Evolutionary conservation across 2,888 invertebrate genomes (phyloP), one percentile per base, ranked within the genome.

Genomic region (Netelia fuscicornis): DNA sequence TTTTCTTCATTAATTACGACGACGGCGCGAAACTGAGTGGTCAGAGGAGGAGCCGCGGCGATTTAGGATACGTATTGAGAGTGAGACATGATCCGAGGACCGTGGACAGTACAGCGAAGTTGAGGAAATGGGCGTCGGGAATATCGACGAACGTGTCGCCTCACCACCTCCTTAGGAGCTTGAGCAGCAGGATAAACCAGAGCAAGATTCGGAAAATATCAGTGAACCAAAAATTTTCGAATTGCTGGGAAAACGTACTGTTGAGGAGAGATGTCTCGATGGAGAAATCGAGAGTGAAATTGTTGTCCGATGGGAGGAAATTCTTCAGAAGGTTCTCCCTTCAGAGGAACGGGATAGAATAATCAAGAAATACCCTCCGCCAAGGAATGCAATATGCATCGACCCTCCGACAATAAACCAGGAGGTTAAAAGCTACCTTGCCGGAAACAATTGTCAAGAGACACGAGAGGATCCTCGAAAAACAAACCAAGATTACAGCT

Each of bases 401-500:
- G 70, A 71, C 37, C 70, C 70, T 30, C 70, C 70, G 13, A 13
- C 54, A 25, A 30, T 54, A 3, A 11, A 58, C 37, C 17, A 17
- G 17, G 17, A 17, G 17, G 0, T 17, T 17, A 17, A 17, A 17
- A 17, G 17, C 17, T 17, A 0, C 17, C 17, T 17, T 17, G 17
- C 17, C 17, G 17, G 17, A 17, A 17, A 17, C 17, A 17, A 17
- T 17, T 17, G 17, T 17, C 17, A 3, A 11, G 5, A 83, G 81
- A 42, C 81, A 83, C 71, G 54, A 62, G 9, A 70, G 85, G n/a
- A 81, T 83, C 13, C 17, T 60, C 1, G 74, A 30, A 23, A 82
- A 84, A 56, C 77, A 85, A 52, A 56, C 58, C 8, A 81, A 76
- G 25, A 76, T 86, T 13, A 30, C 83, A 17, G 58, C 78, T 0